Percentiles rank a stretch among this genome's conserved stretches.
These are phyloP conservation scores for Sabellastarte sp. DNA, from an alignment of 2,888 invertebrate species.

Conservation along the genomic window DNA sequence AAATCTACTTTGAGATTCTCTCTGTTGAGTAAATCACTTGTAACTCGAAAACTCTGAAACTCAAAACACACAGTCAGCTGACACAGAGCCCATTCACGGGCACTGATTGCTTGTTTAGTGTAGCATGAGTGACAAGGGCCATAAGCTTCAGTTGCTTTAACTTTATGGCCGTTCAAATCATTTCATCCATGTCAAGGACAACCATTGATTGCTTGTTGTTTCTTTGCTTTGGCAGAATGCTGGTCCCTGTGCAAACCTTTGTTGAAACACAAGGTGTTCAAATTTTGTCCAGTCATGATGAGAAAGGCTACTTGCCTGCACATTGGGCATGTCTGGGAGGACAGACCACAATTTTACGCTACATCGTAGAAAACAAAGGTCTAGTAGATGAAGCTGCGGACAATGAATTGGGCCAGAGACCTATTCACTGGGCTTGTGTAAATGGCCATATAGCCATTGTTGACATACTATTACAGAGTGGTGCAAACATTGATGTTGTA, in stretches of 20 bases:
- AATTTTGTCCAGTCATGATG: slow-evolving; percentile 77
- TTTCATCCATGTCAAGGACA: too few species aligned
- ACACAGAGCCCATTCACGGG: too few species aligned
- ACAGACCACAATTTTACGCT: slow-evolving; percentile 84
- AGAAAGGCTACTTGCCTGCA: slow-evolving; percentile 89
- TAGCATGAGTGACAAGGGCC: too few species aligned
- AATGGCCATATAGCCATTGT: slow-evolving; percentile 89
- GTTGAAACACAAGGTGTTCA: slow-evolving; percentile 76
- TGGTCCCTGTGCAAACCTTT: slow-evolving; percentile 78
- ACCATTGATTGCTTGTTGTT: too few species aligned
- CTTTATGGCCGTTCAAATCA: too few species aligned
- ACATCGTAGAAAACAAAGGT: slow-evolving; percentile 74
- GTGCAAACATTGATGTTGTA: slow-evolving; percentile 84
- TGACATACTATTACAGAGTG: slow-evolving; percentile 68
- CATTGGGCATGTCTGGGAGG: slow-evolving; percentile 91
- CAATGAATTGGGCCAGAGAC: slow-evolving; percentile 84
- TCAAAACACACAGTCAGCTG: too few species aligned
- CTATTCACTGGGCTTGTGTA: slow-evolving; percentile 92
- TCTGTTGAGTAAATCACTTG: too few species aligned
- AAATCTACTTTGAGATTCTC: too few species aligned
- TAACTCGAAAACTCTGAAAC: too few species aligned
- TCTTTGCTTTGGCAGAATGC: too few species aligned
- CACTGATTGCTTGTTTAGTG: too few species aligned
- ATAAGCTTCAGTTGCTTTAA: too few species aligned
- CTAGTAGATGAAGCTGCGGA: slow-evolving; percentile 83